phyloP scores from a whole-genome alignment of 2,113 vertebrate genomes.

The Eretmochelys imbricata region DNA sequence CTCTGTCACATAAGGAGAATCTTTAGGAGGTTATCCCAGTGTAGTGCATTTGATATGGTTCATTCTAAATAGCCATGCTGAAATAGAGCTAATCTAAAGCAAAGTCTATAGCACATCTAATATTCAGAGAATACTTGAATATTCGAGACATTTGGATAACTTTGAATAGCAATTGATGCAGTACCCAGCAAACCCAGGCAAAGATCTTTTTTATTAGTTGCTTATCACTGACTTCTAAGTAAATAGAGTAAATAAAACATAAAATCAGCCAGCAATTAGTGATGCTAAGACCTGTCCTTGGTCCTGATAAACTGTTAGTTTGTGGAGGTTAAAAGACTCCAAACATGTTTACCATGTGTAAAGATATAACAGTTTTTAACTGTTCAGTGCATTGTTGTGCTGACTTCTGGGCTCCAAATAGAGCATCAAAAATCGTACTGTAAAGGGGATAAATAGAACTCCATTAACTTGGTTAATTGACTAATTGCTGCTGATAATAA shows the following conservation, averaged over 20 bases:
- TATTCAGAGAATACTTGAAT: neutral
- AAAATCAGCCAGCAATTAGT: neutral
- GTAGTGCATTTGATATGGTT: fast-evolving
- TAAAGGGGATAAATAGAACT: neutral
- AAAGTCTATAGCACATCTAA: neutral
- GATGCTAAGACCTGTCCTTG: neutral
- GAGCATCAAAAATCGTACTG: neutral
- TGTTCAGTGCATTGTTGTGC: neutral
- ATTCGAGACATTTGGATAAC: too few species aligned
- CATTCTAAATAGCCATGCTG: neutral
- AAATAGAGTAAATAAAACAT: neutral
- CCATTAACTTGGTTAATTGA: neutral
- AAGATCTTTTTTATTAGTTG: neutral
- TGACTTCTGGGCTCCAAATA: neutral
- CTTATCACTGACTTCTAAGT: neutral
- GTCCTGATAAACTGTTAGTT: neutral
- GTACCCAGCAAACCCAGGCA: neutral
- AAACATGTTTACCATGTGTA: fast-evolving
- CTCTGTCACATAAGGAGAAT: neutral
- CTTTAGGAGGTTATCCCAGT: neutral
- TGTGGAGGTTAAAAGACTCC: neutral
- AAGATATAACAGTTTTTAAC: neutral
- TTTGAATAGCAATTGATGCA: neutral
- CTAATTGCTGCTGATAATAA: neutral
- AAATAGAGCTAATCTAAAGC: neutral